Conservation (phyloP, 2,888 invertebrate genomes). For the Leptopterna dolabrata region DNA sequence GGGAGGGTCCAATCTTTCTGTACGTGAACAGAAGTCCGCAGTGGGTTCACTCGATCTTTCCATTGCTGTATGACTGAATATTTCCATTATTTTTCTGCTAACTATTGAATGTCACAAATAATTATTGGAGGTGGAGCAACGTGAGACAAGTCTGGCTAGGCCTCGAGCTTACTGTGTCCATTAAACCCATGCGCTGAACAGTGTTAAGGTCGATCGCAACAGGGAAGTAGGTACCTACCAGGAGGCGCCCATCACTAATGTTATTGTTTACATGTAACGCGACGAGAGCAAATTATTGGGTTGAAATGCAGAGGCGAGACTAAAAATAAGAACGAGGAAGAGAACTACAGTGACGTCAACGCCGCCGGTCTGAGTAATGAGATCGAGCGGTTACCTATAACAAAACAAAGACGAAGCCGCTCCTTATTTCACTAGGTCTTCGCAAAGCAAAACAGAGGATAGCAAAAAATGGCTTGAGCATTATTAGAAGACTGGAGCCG, state of each 20-base stretch:
- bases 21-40: too few species aligned
- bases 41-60: too few species aligned
- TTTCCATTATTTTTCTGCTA: too few species aligned
- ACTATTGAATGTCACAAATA: too few species aligned
- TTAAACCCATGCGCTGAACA: too few species aligned
- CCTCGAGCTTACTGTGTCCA: too few species aligned
- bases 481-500: too few species aligned
- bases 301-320: not conserved
- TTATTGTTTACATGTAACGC: not conserved
- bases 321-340: not conserved
- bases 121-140: too few species aligned
- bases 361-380: not conserved
- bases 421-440: not conserved
- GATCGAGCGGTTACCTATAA: not conserved
- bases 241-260: not conserved
- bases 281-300: not conserved
- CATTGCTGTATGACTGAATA: too few species aligned
- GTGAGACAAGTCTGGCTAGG: too few species aligned
- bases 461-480: too few species aligned
- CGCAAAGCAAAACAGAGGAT: not conserved
- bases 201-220: not conserved
- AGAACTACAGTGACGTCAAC: not conserved
- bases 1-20: too few species aligned
- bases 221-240: not conserved
- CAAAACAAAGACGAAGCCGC: not conserved